Base-by-base conservation (phyloP, 2,113 vertebrate genomes). In the human (Homo sapiens) region DNA sequence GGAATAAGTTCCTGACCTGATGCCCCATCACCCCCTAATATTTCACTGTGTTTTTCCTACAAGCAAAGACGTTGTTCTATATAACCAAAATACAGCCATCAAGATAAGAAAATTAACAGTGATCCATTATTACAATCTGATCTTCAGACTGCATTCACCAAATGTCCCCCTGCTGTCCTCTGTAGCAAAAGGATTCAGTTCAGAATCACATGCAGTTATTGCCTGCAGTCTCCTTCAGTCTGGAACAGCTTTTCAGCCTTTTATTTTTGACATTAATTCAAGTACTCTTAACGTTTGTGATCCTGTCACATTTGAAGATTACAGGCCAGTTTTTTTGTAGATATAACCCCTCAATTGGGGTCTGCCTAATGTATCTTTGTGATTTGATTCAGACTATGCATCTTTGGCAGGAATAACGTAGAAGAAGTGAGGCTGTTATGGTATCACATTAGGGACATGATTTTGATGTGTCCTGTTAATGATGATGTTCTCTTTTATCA, bases 241-340 rank as follows among this genome's bases (percentile, higher is more conserved):
- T 95, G 16, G 32, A 61, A 64, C 18, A 50, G n/a, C 61, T 97
- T 90, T 61, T 45, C 48, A 7, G 1, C 25, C 40, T 80, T 85
- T 57, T 52, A 66, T 93, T 93, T 92, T 93, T 79, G 45, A 94
- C 43, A 43, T 61, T 50, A 61, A 90, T 84, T 61, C 32, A 82
- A 89, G 66, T 68, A 35, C 66, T 68, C 66, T 90, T 89, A 2
- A 64, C 35, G 43, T 45, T 40, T 59, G 57, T 70, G 38, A 86
- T 18, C 64, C 82, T 48, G 80, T 57, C 35, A 50, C 52, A 73
- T 87, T 61, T 81, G 59, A 66, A 57, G 75, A 59, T 68, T 55
- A 50, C 13, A 45, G 70, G 38, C 45, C 12, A 40, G 3, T 93
- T 79, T 18, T 95, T 94, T 83, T 70, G 10, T 57, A 57, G 72